Conservation (phyloP, 2,113 vertebrate species). For the Cairina moschata region DNA sequence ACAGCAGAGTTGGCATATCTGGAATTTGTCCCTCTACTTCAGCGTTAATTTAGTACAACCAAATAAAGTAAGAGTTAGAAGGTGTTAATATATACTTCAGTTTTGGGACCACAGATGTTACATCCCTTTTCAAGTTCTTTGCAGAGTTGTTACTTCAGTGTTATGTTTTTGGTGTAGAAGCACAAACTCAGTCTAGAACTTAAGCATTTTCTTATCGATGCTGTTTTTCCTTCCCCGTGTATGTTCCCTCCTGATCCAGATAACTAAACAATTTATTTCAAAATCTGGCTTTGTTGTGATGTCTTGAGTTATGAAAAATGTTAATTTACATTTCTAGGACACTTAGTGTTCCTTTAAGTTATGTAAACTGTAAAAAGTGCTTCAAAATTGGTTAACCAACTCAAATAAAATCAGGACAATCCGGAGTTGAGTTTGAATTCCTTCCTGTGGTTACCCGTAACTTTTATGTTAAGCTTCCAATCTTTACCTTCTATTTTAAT, state of each 20-base stretch:
- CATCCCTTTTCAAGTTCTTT: background rate
- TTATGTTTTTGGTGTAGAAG: conserved; percentile 58
- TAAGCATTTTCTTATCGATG: conserved; percentile 46
- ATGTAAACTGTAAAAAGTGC: conserved; percentile 61
- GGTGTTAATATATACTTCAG: background rate
- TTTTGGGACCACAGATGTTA: conserved; percentile 10
- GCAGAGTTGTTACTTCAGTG: conserved; percentile 29
- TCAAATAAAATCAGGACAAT: conserved; percentile 68
- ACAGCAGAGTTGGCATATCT: background rate
- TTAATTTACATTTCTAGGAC: conserved; percentile 58
- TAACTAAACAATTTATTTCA: conserved; percentile 48
- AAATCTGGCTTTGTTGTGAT: conserved; percentile 53
- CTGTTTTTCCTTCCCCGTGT: conserved; percentile 31
- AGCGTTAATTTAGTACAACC: background rate
- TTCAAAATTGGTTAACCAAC: conserved; percentile 47
- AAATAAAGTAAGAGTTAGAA: background rate
- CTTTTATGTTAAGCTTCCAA: background rate
- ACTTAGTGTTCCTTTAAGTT: conserved; percentile 46
- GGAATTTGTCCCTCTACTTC: background rate
- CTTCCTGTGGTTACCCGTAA: conserved; percentile 10
- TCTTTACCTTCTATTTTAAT: background rate
- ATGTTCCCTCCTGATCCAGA: conserved; percentile 30
- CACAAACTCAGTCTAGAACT: conserved; percentile 58
- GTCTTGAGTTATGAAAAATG: conserved; percentile 57
- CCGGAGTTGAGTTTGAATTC: conserved; percentile 60